Evolutionary conservation across 2,797 vertebrate genomes (phyloP), one percentile per base, ranked within the genome.

Genomic region (Alfaro cultratus): DNA sequence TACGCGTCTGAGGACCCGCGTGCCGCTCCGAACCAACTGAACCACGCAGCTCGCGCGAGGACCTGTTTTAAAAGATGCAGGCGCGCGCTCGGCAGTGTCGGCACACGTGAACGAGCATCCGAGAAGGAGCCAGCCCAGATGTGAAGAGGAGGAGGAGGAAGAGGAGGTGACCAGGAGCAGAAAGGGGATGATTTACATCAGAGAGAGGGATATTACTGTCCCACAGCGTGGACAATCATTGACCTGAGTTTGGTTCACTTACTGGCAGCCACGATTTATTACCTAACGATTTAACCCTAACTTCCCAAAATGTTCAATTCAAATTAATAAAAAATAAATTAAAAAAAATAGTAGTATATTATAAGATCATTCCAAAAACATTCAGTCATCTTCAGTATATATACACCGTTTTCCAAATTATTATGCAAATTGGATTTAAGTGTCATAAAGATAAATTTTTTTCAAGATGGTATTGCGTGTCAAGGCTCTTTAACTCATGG

Each of bases 31-130:
- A 13, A 15, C 34, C 46, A 70, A 87, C 49, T 91, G 91, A 86
- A 31, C 73, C 71, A 8, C 10, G 0, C 4, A 9, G 71, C 71
- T 5, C 73, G 60, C 23, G 72, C 39, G 45, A 75, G 72, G 39
- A 60, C 9, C 18, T 76, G 23, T 81, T 93, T 94, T 93, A 89
- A 94, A 86, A 74, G n/a, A 86, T 86, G 87, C 75, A 26, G 76
- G 90, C 93, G 92, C 89, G 88, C 18, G 68, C 91, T 8, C 49
- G 49, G 49, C 49, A 9, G 21, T 23, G 49, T 71, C 89, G 86
- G 80, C 70, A 23, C 51, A 29, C 91, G 89, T 47, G 92, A 31
- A 90, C 92, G 89, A 81, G 89, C 88, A 5, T 67, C 29, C 60
- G 60, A 73, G 86, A 88, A 76, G 47, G 53, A 36, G 78, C 45